Evolutionary conservation across 2,113 vertebrate species (phyloP).

Genomic region (Prochilodus magdalenae): DNA sequence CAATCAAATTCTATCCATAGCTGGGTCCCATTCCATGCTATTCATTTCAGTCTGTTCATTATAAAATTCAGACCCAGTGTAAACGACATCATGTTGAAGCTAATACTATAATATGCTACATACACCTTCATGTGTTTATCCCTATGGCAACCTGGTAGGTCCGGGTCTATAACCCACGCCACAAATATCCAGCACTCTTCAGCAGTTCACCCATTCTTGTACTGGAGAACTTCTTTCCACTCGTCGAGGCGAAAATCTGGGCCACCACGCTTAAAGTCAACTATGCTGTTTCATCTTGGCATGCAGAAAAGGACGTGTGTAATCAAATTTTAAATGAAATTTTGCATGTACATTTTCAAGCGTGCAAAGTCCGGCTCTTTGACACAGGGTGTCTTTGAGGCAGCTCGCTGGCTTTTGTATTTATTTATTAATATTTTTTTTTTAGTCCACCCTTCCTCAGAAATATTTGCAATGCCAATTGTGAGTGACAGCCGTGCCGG

Average conservation of each 20-base stretch:
- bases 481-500: constrained; percentile 47
- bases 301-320: constrained; percentile 58
- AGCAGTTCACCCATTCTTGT: constrained; percentile 22
- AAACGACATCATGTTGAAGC: too few species aligned
- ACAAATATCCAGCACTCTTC: constrained; percentile 29
- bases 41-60: too few species aligned
- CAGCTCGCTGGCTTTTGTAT: constrained; percentile 33
- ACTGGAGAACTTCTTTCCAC: constrained; percentile 45
- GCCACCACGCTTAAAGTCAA: constrained; percentile 57
- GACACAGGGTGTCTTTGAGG: constrained; percentile 57
- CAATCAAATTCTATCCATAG: too few species aligned
- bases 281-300: constrained; percentile 68
- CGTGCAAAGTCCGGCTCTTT: constrained; percentile 61
- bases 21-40: too few species aligned
- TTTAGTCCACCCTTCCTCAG: constrained; percentile 36
- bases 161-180: constrained; percentile 21
- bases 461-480: constrained; percentile 41
- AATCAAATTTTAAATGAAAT: constrained; percentile 69
- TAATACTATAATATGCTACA: too few species aligned
- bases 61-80: too few species aligned
- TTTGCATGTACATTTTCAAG: constrained; percentile 67
- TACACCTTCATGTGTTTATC: not conserved
- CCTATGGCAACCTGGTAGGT: not conserved
- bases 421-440: not conserved
- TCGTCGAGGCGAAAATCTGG: constrained; percentile 61